Evolutionary conservation across 2,113 vertebrate genomes (phyloP), one percentile per base, ranked within the genome.

Genomic region (Etia nguti): DNA sequence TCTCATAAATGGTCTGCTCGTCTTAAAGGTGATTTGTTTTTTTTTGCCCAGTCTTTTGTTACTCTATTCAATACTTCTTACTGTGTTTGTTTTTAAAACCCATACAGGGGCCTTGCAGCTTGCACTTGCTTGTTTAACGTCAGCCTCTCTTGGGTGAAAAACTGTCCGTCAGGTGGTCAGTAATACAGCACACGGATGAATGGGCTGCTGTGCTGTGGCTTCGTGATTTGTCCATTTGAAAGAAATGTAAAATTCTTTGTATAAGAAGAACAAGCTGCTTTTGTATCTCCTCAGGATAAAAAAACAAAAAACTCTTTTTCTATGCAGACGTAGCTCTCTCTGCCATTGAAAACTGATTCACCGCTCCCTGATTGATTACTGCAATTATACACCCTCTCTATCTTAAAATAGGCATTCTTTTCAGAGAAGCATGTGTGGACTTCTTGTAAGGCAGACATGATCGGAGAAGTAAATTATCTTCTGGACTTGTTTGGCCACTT

Each of bases 351-450:
- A 86, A 88, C 65, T 83, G 87, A 90, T 81, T 90, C 83, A 92
- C 83, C 6, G 24, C 80, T 68, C 52, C 22, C 79, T 88, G 89
- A 94, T 88, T 90, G 89, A 94, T 92, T 81, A 86, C 85, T 84
- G 81, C 81, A 93, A 89, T 94, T 92, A 93, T 60, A 83, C 86
- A 91, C 79, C 85, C 87, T 82, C 85, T 92, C 82, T 55, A 31
- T 92, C 85, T 89, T 86, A 81, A 92, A 88, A 93, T 88, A 92
- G 89, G 77, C 52, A 41, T 81, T 60, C 43, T 85, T 82, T 73
- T 85, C 48, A 15, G 75, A 73, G 24, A 79, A 26, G 15, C 81
- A 70, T 81, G 43, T 77, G 70, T 59, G 62, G 59, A 46, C 24
- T 24, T 65, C 43, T 85, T 82, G 36, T 82, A 75, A 88, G 31